Percentiles rank a stretch among this genome's conserved stretches.
These are phyloP conservation scores for Cossypha caffra DNA, from an alignment of 2,797 vertebrate genomes.

Conservation along the genomic window DNA sequence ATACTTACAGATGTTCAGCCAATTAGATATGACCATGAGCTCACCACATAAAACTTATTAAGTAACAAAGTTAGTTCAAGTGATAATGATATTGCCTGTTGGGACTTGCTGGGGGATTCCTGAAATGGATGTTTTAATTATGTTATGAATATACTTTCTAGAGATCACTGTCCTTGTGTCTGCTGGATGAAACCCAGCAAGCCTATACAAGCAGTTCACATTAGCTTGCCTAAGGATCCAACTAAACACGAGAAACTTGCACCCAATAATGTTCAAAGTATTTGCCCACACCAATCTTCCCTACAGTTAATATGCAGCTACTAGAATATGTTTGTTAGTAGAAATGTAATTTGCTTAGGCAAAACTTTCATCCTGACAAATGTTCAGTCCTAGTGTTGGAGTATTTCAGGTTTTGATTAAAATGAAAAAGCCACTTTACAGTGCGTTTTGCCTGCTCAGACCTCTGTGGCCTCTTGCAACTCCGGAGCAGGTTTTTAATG, in stretches of 20 bases:
- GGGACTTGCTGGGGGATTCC: background rate
- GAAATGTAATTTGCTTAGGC: background rate
- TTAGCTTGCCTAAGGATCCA: background rate
- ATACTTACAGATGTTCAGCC: background rate
- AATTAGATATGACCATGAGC: background rate
- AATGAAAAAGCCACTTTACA: background rate
- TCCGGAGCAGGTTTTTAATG: background rate
- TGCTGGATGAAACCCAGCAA: background rate
- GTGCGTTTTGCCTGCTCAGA: background rate
- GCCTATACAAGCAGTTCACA: background rate
- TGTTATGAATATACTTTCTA: background rate
- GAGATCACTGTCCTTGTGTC: background rate
- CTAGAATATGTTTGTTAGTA: background rate
- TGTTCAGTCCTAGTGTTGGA: rapidly evolving
- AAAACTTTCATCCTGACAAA: background rate
- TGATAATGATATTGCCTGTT: background rate
- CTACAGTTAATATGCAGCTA: background rate
- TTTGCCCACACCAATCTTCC: background rate
- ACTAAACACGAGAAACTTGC: background rate
- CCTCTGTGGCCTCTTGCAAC: background rate
- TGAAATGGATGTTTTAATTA: background rate
- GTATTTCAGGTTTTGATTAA: background rate
- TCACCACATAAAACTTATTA: background rate
- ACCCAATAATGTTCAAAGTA: background rate
- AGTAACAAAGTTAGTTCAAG: background rate